Evolutionary conservation across 2,888 invertebrate genomes (phyloP), one percentile per base, ranked within the genome.

Genomic region (Ferdinandea cuprea): DNA sequence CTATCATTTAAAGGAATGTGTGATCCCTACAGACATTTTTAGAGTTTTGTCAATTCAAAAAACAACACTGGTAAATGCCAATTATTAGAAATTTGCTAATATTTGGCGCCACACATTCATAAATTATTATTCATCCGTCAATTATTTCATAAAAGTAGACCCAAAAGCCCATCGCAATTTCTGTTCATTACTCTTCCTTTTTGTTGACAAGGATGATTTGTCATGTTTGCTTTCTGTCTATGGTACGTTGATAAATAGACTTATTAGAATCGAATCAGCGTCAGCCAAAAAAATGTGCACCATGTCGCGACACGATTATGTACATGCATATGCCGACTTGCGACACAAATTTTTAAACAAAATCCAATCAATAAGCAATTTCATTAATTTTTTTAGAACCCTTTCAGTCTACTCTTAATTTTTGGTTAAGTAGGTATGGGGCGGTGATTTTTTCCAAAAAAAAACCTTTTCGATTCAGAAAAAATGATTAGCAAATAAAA

Each of bases 31-130:
- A n/a, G n/a, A n/a, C n/a, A n/a, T n/a, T n/a, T n/a, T n/a, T n/a
- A n/a, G n/a, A n/a, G n/a, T n/a, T n/a, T n/a, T 17, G 17, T 28
- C 9, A 58, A 42, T 58, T 28, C n/a, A n/a, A n/a, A n/a, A n/a
- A n/a, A n/a, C n/a, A n/a, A n/a, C n/a, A n/a, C n/a, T n/a, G n/a
- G 66, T 72, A 66, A 76, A 56, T 66, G 71, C 59, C 32, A 11
- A 13, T 59, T 71, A 56, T 78, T 58, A 78, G 71, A 56, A 72
- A 71, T 54, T 54, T 15, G 71, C 72, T 50, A 72, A 76, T 59
- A 61, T 72, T 66, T 46, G 77, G 77, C 77, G 81, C 81, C 77
- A 77, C 37, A 30, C 63, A 46, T 66, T 72, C 8, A 73, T 48
- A 44, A 58, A 69, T 58, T 21, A 48, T 59, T 59, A 68, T 72